Conservation (phyloP, 2,797 vertebrate species). For the Okamejei kenojei region DNA sequence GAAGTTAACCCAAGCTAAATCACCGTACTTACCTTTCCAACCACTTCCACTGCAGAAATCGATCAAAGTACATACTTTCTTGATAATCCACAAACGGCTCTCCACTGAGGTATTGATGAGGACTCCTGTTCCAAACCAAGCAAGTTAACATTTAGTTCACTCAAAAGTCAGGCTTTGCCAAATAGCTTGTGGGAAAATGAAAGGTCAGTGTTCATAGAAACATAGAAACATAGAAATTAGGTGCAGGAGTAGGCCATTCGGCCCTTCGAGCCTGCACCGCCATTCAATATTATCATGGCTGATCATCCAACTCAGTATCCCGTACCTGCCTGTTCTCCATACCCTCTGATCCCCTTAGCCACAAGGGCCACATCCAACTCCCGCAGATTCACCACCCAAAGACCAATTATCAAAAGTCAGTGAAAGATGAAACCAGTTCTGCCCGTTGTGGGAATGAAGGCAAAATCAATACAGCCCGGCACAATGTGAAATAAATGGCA, state of each 20-base stretch:
- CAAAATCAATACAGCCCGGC: not conserved
- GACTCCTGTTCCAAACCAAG: constrained; percentile 39
- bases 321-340: too few species aligned
- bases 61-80: constrained; percentile 67
- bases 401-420: too few species aligned
- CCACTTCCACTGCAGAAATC: constrained; percentile 72
- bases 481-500: not conserved
- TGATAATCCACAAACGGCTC: constrained; percentile 62
- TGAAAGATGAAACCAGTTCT: too few species aligned
- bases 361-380: too few species aligned
- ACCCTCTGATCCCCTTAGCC: too few species aligned
- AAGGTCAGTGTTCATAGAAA: not conserved
- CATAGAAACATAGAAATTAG: too few species aligned
- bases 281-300: too few species aligned
- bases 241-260: too few species aligned
- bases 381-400: too few species aligned
- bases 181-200: not conserved
- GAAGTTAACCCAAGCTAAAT: not conserved
- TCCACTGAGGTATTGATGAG: constrained; percentile 55
- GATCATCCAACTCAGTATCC: too few species aligned
- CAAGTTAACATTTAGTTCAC: not conserved
- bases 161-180: not conserved
- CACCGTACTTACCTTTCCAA: constrained; percentile 60
- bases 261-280: too few species aligned
- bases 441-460: too few species aligned